Base-by-base conservation (phyloP, 2,113 vertebrate species). In the Hipposideros armiger region DNA sequence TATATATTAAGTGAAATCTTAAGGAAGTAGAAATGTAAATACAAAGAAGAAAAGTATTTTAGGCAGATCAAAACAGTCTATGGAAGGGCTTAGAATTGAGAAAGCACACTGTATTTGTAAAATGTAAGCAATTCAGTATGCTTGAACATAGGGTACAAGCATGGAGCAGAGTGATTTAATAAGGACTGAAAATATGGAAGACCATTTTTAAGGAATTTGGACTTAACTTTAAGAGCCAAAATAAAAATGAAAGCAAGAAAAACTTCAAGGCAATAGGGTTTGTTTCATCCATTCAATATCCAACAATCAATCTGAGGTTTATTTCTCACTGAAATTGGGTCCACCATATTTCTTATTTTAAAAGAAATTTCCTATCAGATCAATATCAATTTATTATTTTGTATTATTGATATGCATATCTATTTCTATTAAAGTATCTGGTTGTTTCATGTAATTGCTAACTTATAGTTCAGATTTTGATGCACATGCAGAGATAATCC, bases 341-440 rank as follows among this genome's bases (percentile, higher is more conserved):
- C 15, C 24, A 70, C 11, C 4, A 26, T 69, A 22, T 74, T 95
- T 64, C 52, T 89, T 42, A 36, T 70, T 82, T 80, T 76, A 26
- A 70, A 91, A 6, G n/a, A 80, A 50, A 16, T 60, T 90, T 73
- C 20, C 19, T 73, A 4, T 82, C 32, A 83, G 14, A 78, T 76
- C 7, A 95, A 7, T 32, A n/a, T 2, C 1, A 50, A 47, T 50
- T 73, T 93, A 69, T 76, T 93, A 69, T 76, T 95, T 93, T 95
- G 91, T 83, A 47, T 76, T n/a, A 69, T 93, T 93, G 14, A 26
- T 60, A 56, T 62, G 56, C 9, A 36, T 32, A 67, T 45, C 10
- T 77, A 56, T 74, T 87, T 87, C 80, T 73, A 66, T 20, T 88
- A 47, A 84, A 54, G 5, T 66, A 54, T 50, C 54, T 83, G 3